These are phyloP conservation scores for Nyleta sp. DNA, from an alignment of 2,888 invertebrate genomes.

Conservation along the genomic window DNA sequence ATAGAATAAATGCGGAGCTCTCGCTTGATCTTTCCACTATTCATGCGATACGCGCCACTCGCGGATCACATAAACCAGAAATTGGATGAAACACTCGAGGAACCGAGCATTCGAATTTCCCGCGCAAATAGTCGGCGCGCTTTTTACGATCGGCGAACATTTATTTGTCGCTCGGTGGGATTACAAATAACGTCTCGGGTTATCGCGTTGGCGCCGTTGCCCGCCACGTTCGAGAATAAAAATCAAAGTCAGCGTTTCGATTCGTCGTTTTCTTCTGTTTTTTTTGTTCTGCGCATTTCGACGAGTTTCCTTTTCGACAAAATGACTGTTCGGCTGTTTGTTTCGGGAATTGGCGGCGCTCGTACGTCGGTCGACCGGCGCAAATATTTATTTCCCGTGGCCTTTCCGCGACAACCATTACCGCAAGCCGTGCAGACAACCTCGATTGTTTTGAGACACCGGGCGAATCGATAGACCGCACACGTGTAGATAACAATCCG, in stretches of 20 bases:
- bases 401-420: slow-evolving; percentile 49
- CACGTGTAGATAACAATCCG: slow-evolving; percentile 82
- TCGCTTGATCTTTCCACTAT: slow-evolving; percentile 63
- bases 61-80: slow-evolving; percentile 65
- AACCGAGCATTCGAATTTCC: slow-evolving; percentile 43
- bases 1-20: slow-evolving; percentile 66
- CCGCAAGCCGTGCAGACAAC: slow-evolving; percentile 46
- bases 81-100: slow-evolving; percentile 63
- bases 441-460: slow-evolving; percentile 73
- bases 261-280: too few species aligned
- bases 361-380: too few species aligned
- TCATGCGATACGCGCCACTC: slow-evolving; percentile 66
- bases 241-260: too few species aligned
- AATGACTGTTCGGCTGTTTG: too few species aligned
- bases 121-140: slow-evolving; percentile 28
- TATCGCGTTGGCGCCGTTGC: too few species aligned
- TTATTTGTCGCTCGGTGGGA: slow-evolving; percentile 20
- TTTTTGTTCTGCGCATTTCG: too few species aligned
- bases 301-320: too few species aligned
- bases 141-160: slow-evolving; percentile 20
- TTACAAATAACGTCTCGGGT: slow-evolving; percentile 18
- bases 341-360: too few species aligned
- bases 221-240: too few species aligned
- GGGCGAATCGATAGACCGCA: slow-evolving; percentile 80
- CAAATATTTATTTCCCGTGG: slow-evolving; percentile 39